Percentiles rank a stretch among this genome's conserved stretches.
Evolutionary conservation across 2,888 invertebrate genomes (phyloP).

Genomic region (Hydropsyche betteni): DNA sequence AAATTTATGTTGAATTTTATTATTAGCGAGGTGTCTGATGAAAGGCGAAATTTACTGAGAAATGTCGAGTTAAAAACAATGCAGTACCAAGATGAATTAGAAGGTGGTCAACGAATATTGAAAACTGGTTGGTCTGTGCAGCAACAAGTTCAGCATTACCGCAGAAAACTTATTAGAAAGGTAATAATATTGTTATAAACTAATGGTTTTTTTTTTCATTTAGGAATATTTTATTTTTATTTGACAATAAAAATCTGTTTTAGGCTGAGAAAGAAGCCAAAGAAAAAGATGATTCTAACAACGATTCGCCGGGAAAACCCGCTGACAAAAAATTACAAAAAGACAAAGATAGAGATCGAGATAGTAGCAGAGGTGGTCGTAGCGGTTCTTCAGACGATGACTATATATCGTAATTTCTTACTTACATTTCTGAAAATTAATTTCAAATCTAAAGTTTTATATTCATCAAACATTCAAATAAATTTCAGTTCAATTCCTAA

Average conservation of each 20-base stretch:
- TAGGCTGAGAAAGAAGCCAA: conserved; percentile 51
- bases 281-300: conserved; percentile 47
- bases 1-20: too few species aligned
- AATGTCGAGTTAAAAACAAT: conserved; percentile 96
- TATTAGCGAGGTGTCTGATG: conserved; percentile 69
- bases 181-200: conserved; percentile 58
- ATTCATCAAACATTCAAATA: too few species aligned
- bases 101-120: conserved; percentile 79
- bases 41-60: conserved; percentile 78
- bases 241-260: conserved; percentile 4
- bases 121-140: conserved; percentile 78
- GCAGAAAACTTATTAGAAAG: conserved; percentile 88
- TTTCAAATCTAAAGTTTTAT: conserved; percentile 6
- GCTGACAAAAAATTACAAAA: conserved; percentile 39
- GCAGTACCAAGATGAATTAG: conserved; percentile 95
- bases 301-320: conserved; percentile 45
- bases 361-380: conserved; percentile 56
- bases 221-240: background rate
- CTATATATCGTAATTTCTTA: conserved; percentile 54
- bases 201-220: background rate
- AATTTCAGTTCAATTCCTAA: conserved; percentile 56
- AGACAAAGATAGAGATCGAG: conserved; percentile 55
- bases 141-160: conserved; percentile 90
- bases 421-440: background rate
- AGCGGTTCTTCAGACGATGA: conserved; percentile 60